phyloP scores from a whole-genome alignment of 2,888 invertebrate species.

The Alentia gelatinosa region DNA sequence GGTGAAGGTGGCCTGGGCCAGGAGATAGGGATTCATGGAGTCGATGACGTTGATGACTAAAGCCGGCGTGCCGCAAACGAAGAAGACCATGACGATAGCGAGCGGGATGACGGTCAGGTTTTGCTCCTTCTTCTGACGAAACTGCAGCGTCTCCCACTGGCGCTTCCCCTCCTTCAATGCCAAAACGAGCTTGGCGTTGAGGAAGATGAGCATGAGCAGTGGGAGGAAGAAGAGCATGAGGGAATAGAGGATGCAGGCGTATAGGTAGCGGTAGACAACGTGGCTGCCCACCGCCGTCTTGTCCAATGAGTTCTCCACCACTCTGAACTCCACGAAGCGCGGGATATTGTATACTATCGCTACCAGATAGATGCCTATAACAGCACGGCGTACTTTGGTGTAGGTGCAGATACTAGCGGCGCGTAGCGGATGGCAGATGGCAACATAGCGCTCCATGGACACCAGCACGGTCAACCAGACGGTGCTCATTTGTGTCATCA shows the following conservation, averaged over 20 bases:
- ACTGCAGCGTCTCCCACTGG: constrained; percentile 66
- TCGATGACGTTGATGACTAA: constrained; percentile 68
- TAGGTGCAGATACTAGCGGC: constrained; percentile 65
- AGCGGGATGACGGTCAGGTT: constrained; percentile 69
- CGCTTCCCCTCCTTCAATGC: constrained; percentile 64
- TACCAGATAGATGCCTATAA: constrained; percentile 61
- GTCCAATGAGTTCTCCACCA: constrained; percentile 47
- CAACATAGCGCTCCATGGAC: constrained; percentile 69
- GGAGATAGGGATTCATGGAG: constrained; percentile 54
- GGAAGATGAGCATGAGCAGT: constrained; percentile 63
- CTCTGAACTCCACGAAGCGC: constrained; percentile 65
- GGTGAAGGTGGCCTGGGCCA: constrained; percentile 31
- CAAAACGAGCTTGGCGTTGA: constrained; percentile 66
- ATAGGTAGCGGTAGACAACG: constrained; percentile 65
- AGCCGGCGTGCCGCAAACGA: constrained; percentile 67
- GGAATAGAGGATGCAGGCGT: constrained; percentile 66
- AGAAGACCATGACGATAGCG: constrained; percentile 68
- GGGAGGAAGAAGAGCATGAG: constrained; percentile 67
- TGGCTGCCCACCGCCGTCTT: constrained; percentile 64
- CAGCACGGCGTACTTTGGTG: constrained; percentile 62
- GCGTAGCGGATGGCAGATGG: constrained; percentile 67
- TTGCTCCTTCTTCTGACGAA: constrained; percentile 66
- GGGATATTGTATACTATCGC: constrained; percentile 68
- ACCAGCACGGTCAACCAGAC: constrained; percentile 70
- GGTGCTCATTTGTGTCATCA: constrained; percentile 68